Evolutionary conservation across 1,140 invertebrate genomes (phyloP).

Genomic region (Venustaconcha ellipsiformis): DNA sequence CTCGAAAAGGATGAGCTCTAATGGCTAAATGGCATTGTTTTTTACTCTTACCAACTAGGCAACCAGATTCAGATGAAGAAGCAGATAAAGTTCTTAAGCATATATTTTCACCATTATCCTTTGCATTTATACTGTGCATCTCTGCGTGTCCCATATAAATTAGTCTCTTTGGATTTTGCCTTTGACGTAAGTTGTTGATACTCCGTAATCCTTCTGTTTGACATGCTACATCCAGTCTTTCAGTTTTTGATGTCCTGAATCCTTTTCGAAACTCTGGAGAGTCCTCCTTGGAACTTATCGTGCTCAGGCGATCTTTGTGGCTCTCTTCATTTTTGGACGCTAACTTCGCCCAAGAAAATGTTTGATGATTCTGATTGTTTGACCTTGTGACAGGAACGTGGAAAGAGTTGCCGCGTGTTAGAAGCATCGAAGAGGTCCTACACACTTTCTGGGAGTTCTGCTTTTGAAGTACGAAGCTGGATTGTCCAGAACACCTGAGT

Average conservation of each 20-base stretch:
- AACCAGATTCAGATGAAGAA: too few relatives aligned
- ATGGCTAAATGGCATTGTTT: too few relatives aligned
- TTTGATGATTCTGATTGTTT: conserved; percentile 13
- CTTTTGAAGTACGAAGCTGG: too few relatives aligned
- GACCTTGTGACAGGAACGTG: conserved; percentile 30
- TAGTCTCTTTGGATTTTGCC: conserved; percentile 12
- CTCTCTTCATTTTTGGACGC: conserved; percentile 21
- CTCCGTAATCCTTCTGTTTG: conserved; percentile 37
- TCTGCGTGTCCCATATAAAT: too few relatives aligned
- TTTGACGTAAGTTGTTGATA: conserved; percentile 23
- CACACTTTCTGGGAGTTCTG: too few relatives aligned
- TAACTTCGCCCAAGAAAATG: conserved; percentile 42
- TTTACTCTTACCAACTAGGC: too few relatives aligned
- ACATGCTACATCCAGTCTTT: conserved; percentile 35
- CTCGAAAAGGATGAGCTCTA: conserved; percentile 15
- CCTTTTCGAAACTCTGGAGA: conserved; percentile 24
- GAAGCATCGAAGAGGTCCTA: conserved; percentile 23
- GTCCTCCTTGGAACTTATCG: conserved; percentile 40
- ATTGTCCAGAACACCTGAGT: too few relatives aligned
- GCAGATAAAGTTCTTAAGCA: too few relatives aligned
- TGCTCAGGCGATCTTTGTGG: conserved; percentile 37
- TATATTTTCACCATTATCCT: too few relatives aligned
- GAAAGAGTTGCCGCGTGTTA: conserved; percentile 42
- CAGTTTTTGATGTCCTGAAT: conserved; percentile 4
- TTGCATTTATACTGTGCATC: too few relatives aligned